Evolutionary conservation across 2,888 invertebrate genomes (phyloP).

Genomic region (Ectemnius cavifrons): DNA sequence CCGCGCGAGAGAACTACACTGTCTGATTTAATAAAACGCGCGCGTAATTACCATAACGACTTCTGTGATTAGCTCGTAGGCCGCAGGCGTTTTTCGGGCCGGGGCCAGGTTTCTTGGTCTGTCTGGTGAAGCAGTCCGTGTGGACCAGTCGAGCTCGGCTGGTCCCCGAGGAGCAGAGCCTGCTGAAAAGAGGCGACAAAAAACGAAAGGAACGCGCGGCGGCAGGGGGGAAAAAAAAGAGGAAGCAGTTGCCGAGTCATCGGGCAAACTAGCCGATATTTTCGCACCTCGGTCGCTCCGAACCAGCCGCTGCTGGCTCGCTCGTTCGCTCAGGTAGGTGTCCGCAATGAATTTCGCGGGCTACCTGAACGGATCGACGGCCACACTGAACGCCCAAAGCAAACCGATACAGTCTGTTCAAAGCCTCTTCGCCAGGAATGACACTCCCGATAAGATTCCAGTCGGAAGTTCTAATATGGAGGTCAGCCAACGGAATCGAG

Average conservation of each 20-base stretch:
- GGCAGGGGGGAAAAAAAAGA: slow-evolving; percentile 33
- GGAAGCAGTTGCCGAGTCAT: slow-evolving; percentile 69
- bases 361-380: slow-evolving; percentile 48
- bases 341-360: slow-evolving; percentile 51
- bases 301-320: too few relatives aligned
- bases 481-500: slow-evolving; percentile 13
- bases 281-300: slow-evolving; percentile 64
- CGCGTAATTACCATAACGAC: not conserved
- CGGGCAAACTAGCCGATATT: slow-evolving; percentile 73
- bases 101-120: too few relatives aligned
- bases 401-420: not conserved
- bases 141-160: slow-evolving; percentile 39
- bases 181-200: slow-evolving; percentile 8
- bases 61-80: slow-evolving; percentile 5
- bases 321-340: slow-evolving; percentile 37
- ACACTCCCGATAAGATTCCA: not conserved
- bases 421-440: slow-evolving; percentile 4
- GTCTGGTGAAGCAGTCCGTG: slow-evolving; percentile 64
- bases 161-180: slow-evolving; percentile 11
- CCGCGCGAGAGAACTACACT: too few relatives aligned
- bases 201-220: slow-evolving; percentile 24
- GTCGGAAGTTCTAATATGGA: not conserved
- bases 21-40: too few relatives aligned
- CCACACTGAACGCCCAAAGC: not conserved
- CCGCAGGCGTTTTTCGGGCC: not conserved